Evolutionary conservation across 2,797 vertebrate genomes (phyloP).

Genomic region (Erpetoichthys calabaricus): DNA sequence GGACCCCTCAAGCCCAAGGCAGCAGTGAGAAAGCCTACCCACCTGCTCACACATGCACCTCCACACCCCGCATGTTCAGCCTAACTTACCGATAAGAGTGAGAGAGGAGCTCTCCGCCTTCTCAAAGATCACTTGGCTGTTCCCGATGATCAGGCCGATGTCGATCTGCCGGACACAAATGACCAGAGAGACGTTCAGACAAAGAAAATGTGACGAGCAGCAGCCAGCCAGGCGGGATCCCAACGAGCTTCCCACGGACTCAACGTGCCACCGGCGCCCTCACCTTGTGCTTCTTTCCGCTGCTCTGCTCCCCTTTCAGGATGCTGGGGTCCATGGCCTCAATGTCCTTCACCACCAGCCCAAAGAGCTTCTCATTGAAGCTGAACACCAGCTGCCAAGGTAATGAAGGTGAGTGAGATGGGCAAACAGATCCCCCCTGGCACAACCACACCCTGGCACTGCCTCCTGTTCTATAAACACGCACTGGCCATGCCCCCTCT

Average conservation of each 20-base stretch:
- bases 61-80: too few relatives aligned
- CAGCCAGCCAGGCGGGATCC: not conserved
- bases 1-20: too few relatives aligned
- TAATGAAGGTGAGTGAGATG: not conserved
- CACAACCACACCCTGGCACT: not conserved
- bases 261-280: not conserved
- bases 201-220: not conserved
- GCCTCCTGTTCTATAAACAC: too few relatives aligned
- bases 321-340: slow-evolving; percentile 89
- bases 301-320: slow-evolving; percentile 53
- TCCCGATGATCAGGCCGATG: slow-evolving; percentile 70
- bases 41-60: too few relatives aligned
- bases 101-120: slow-evolving; percentile 82
- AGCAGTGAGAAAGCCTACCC: too few relatives aligned
- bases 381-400: slow-evolving; percentile 66
- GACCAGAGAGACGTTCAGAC: not conserved
- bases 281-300: slow-evolving; percentile 75
- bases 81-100: slow-evolving; percentile 71
- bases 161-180: slow-evolving; percentile 49
- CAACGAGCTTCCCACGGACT: not conserved
- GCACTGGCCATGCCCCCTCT: not conserved
- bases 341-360: slow-evolving; percentile 71
- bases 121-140: slow-evolving; percentile 92
- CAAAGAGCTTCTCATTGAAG: slow-evolving; percentile 77
- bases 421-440: not conserved